These are phyloP conservation scores for Polydrusus pterygomalis DNA, from an alignment of 2,888 invertebrate species.

Conservation along the genomic window DNA sequence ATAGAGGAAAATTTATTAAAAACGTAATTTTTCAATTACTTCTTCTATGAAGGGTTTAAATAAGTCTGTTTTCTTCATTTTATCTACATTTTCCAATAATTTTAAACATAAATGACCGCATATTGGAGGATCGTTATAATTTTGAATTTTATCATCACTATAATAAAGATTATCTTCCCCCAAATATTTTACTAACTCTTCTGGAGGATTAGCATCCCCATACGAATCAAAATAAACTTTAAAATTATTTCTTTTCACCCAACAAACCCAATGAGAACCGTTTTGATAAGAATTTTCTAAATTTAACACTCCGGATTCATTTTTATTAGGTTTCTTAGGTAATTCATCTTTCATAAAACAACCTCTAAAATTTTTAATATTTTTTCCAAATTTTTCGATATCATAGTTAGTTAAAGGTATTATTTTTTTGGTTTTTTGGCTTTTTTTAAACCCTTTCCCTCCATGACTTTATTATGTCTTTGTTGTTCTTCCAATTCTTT, in stretches of 20 bases:
- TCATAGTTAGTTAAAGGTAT: constrained; percentile 1
- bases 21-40: background rate
- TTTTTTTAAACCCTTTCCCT: constrained; percentile 4
- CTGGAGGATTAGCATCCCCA: background rate
- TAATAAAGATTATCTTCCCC: background rate
- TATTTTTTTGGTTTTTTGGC: background rate
- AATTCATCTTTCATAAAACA: background rate
- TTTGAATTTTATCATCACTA: background rate
- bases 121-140: no score
- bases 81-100: background rate
- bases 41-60: background rate
- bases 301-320: background rate
- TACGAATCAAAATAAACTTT: background rate
- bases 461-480: background rate
- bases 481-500: background rate
- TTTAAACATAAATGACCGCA: no score
- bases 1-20: background rate
- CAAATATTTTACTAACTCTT: background rate
- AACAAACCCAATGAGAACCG: background rate
- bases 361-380: constrained; percentile 2
- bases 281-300: background rate
- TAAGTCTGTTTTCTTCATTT: background rate
- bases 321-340: background rate
- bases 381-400: background rate
- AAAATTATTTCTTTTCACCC: background rate